Conservation (phyloP, 1,140 invertebrate genomes). For the Choristoneura fumiferana region DNA sequence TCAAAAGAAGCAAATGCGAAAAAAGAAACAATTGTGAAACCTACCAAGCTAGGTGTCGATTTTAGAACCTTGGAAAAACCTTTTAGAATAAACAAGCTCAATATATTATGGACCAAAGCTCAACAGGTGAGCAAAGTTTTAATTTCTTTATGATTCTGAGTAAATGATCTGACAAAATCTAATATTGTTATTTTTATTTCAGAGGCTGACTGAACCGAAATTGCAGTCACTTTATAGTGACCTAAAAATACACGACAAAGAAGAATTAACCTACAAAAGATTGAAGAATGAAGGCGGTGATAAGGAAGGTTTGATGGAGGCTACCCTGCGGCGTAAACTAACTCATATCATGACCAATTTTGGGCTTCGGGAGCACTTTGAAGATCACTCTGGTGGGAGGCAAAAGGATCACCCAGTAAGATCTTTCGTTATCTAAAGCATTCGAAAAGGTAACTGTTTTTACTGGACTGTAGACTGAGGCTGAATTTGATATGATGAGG, state of each 20-base stretch:
- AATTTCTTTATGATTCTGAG: not conserved
- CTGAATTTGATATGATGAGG: no score
- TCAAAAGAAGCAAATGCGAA: conserved; percentile 79
- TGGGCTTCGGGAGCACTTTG: conserved; percentile 89
- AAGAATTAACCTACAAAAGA: conserved; percentile 91
- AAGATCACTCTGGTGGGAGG: conserved; percentile 81
- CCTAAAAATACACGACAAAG: conserved; percentile 94
- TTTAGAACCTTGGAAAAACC: conserved; percentile 85
- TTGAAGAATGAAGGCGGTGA: conserved; percentile 90
- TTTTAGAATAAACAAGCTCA: conserved; percentile 91
- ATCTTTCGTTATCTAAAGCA: no score
- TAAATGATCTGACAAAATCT: conserved; percentile 15
- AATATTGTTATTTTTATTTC: conserved; percentile 27
- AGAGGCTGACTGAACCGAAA: conserved; percentile 91
- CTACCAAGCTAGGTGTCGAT: conserved; percentile 67
- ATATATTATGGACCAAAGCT: conserved; percentile 91
- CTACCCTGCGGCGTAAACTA: conserved; percentile 88
- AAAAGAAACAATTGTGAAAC: conserved; percentile 76
- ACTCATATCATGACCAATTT: conserved; percentile 90
- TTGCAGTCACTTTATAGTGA: conserved; percentile 92
- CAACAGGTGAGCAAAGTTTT: conserved; percentile 81
- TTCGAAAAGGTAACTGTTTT: no score
- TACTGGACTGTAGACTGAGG: no score
- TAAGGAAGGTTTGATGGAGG: conserved; percentile 91
- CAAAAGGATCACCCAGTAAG: conserved; percentile 77